Evolutionary conservation across 2,888 invertebrate genomes (phyloP).

Genomic region (Xylophagus ater): DNA sequence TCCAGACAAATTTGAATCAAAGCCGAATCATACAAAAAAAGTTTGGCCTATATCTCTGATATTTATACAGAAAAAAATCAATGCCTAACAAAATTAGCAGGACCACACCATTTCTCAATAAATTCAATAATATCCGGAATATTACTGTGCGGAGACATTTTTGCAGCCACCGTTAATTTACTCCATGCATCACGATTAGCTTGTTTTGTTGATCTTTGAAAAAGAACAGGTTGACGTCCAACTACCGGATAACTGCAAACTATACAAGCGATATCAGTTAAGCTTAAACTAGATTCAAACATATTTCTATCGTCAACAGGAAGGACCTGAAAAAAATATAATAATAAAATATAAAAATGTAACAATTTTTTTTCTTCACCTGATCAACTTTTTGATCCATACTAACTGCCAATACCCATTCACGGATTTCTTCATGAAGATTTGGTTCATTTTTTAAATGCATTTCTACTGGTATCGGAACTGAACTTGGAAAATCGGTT

Average conservation of each 20-base stretch:
- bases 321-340: slow-evolving; percentile 46
- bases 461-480: slow-evolving; percentile 64
- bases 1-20: too few species aligned
- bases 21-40: too few species aligned
- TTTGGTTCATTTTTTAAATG: slow-evolving; percentile 50
- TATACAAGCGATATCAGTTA: slow-evolving; percentile 65
- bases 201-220: slow-evolving; percentile 43
- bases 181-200: slow-evolving; percentile 94
- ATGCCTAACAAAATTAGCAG: slow-evolving; percentile 44
- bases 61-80: too few species aligned
- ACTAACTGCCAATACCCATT: slow-evolving; percentile 93
- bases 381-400: slow-evolving; percentile 94
- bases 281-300: slow-evolving; percentile 63
- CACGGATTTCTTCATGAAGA: slow-evolving; percentile 77
- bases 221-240: slow-evolving; percentile 42
- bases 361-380: slow-evolving; percentile 36
- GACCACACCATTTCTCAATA: slow-evolving; percentile 77
- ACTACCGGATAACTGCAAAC: slow-evolving; percentile 80
- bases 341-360: neutral
- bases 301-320: slow-evolving; percentile 74
- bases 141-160: slow-evolving; percentile 58
- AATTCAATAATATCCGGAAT: slow-evolving; percentile 68
- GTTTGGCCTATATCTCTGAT: too few species aligned
- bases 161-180: slow-evolving; percentile 69
- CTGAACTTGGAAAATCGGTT: slow-evolving; percentile 87